phyloP scores from a whole-genome alignment of 2,888 invertebrate genomes.

The Micropterix aruncella region DNA sequence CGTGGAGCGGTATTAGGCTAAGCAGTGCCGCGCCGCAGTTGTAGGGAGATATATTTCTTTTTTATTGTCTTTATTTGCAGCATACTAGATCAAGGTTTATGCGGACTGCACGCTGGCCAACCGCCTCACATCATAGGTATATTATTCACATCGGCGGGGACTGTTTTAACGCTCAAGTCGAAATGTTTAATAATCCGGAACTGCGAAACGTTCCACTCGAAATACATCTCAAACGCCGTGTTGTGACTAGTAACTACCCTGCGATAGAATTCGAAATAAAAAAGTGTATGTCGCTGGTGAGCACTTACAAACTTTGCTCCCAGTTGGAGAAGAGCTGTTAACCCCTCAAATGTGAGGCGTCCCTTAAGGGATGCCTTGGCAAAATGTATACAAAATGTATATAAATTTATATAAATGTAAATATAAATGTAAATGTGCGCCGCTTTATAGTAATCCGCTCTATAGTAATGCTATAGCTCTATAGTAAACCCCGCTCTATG shows the following conservation, averaged over 20 bases:
- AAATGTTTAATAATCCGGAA: slow-evolving; percentile 59
- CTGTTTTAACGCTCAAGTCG: slow-evolving; percentile 79
- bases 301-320: slow-evolving; percentile 61
- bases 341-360: no score
- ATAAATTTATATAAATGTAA: no score
- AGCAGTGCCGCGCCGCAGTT: no score
- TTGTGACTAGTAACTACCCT: slow-evolving; percentile 75
- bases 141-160: slow-evolving; percentile 74
- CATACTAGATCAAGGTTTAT: background rate
- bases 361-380: no score
- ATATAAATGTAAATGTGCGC: no score
- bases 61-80: no score
- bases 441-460: no score
- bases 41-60: no score
- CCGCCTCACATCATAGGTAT: slow-evolving; percentile 40
- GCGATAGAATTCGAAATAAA: slow-evolving; percentile 62
- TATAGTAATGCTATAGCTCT: no score
- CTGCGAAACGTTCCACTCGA: slow-evolving; percentile 55
- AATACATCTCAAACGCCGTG: slow-evolving; percentile 70
- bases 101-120: background rate
- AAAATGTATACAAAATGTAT: no score
- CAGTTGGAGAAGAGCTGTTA: slow-evolving; percentile 69
- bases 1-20: no score
- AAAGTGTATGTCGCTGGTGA: slow-evolving; percentile 66
- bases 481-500: no score